These are phyloP conservation scores for Alviniconcha strummeri DNA, from an alignment of 2,888 invertebrate species.

Conservation along the genomic window DNA sequence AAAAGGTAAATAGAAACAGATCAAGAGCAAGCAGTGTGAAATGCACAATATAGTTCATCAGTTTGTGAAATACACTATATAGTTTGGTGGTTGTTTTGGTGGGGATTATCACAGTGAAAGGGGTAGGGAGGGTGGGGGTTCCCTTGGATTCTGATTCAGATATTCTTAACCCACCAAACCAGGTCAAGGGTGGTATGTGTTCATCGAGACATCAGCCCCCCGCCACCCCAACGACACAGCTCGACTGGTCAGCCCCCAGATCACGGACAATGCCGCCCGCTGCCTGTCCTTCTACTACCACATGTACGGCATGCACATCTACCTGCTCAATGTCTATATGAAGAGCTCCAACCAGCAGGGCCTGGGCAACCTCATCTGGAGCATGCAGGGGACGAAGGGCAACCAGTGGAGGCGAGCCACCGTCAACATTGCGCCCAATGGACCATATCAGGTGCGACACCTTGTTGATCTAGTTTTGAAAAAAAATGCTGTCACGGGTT, in stretches of 20 bases:
- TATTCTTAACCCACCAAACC: background rate
- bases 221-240: constrained; percentile 78
- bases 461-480: background rate
- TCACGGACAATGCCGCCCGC: constrained; percentile 42
- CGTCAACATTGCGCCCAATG: constrained; percentile 28
- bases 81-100: no score
- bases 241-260: constrained; percentile 70
- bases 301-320: constrained; percentile 63
- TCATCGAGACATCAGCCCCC: constrained; percentile 78
- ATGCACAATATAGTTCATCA: no score
- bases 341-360: constrained; percentile 41
- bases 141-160: no score
- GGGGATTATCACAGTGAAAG: no score
- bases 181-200: constrained; percentile 74
- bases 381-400: constrained; percentile 46
- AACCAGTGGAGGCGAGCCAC: constrained; percentile 44
- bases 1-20: no score
- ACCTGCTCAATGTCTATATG: constrained; percentile 57
- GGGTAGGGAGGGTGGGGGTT: no score
- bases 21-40: no score
- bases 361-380: constrained; percentile 36
- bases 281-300: constrained; percentile 68
- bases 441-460: constrained; percentile 35
- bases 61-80: no score
- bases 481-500: background rate